Conservation (phyloP, 2,888 invertebrate species). For the Perithous albicinctus region DNA sequence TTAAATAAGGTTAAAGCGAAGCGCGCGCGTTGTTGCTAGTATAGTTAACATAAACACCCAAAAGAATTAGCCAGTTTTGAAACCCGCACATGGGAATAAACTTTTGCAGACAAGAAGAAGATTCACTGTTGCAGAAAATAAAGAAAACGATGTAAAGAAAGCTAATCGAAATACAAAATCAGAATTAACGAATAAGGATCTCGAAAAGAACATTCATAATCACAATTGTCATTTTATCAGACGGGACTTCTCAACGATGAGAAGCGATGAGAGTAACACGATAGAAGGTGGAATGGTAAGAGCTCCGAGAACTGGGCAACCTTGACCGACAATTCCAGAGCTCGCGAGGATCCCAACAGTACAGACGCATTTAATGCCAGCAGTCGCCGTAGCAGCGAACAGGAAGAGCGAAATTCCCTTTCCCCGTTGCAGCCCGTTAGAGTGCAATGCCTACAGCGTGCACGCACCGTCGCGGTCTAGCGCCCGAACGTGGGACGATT, state of each 20-base stretch:
- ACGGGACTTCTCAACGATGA: constrained; percentile 7
- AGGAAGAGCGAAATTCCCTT: constrained; percentile 68
- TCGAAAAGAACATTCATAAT: background rate
- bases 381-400: constrained; percentile 58
- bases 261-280: background rate
- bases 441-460: constrained; percentile 63
- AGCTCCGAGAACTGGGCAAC: constrained; percentile 64
- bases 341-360: constrained; percentile 56
- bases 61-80: too few relatives aligned
- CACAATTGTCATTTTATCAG: constrained; percentile 45
- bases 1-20: too few relatives aligned
- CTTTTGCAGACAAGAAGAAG: too few relatives aligned
- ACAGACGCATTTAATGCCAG: constrained; percentile 63
- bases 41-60: too few relatives aligned
- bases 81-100: too few relatives aligned
- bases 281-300: constrained; percentile 21
- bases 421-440: constrained; percentile 66
- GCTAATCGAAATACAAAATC: background rate
- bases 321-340: constrained; percentile 67
- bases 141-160: too few relatives aligned
- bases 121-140: too few relatives aligned
- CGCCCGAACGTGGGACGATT: constrained; percentile 50
- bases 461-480: constrained; percentile 61
- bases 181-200: background rate
- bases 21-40: too few relatives aligned